Percentiles rank a stretch among this genome's conserved stretches.
Evolutionary conservation across 2,797 vertebrate species (phyloP).

Genomic region (Carapus acus): DNA sequence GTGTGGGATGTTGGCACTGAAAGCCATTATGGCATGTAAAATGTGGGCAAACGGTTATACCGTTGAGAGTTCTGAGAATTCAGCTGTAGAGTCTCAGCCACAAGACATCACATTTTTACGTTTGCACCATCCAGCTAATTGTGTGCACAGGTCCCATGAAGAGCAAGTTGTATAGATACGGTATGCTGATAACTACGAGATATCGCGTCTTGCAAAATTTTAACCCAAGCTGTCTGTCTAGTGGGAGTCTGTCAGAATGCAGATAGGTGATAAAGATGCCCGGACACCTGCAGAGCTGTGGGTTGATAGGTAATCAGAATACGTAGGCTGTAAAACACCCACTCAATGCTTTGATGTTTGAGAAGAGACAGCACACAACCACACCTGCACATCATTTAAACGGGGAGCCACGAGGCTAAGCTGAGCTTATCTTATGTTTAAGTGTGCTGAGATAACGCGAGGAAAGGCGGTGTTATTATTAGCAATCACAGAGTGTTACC

Average conservation of each 20-base stretch:
- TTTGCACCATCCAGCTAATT: not conserved
- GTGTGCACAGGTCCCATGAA: not conserved
- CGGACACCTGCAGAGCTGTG: slow-evolving; percentile 37
- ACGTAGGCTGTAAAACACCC: slow-evolving; percentile 49
- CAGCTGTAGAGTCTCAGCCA: slow-evolving; percentile 13
- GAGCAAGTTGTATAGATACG: slow-evolving; percentile 16
- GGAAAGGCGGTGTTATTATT: slow-evolving; percentile 39
- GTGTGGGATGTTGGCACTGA: slow-evolving; percentile 13
- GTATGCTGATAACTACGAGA: slow-evolving; percentile 34
- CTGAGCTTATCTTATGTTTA: slow-evolving; percentile 29
- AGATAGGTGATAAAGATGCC: slow-evolving; percentile 35
- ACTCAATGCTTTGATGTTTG: slow-evolving; percentile 51
- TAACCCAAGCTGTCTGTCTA: slow-evolving; percentile 48
- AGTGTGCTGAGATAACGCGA: slow-evolving; percentile 11
- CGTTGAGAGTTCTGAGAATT: slow-evolving; percentile 9
- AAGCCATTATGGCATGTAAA: slow-evolving; percentile 20
- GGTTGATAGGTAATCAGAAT: slow-evolving; percentile 58
- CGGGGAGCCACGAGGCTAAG: slow-evolving; percentile 29
- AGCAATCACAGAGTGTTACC: slow-evolving; percentile 22
- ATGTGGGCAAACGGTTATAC: slow-evolving; percentile 14
- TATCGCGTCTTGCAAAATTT: slow-evolving; percentile 52
- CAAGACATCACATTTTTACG: not conserved
- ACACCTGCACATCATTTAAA: slow-evolving; percentile 40
- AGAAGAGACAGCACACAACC: slow-evolving; percentile 18
- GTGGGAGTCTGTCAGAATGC: slow-evolving; percentile 50